phyloP scores from a whole-genome alignment of 2,797 vertebrate species.

The Lutjanus argentimaculatus region DNA sequence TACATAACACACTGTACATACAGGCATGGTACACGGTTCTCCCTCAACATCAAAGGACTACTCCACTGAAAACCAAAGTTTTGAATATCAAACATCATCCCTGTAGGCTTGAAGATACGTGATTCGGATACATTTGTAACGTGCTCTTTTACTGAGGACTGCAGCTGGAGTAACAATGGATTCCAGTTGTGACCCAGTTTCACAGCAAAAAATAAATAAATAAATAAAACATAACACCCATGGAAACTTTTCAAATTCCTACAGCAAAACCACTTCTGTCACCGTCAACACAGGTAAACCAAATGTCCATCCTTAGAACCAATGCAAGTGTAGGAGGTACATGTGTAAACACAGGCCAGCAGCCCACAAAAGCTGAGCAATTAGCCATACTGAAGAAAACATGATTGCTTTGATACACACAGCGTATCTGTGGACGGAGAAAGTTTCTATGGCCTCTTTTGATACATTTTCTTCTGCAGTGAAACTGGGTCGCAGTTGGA shows the following conservation, averaged over 20 bases:
- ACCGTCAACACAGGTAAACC: not conserved
- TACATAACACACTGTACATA: constrained; percentile 30
- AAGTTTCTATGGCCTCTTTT: constrained; percentile 13
- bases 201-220: not conserved
- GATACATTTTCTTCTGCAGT: constrained; percentile 18
- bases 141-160: constrained; percentile 37
- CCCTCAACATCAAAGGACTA: constrained; percentile 33
- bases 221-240: not conserved
- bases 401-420: not conserved
- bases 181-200: constrained; percentile 64
- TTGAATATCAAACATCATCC: constrained; percentile 49
- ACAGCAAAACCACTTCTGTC: constrained; percentile 19
- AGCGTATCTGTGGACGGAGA: constrained; percentile 12
- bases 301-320: constrained; percentile 24
- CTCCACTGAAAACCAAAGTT: constrained; percentile 36
- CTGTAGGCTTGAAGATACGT: constrained; percentile 27
- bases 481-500: constrained; percentile 46
- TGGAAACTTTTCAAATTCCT: constrained; percentile 18
- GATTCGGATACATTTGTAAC: constrained; percentile 45
- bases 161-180: constrained; percentile 38
- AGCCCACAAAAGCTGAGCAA: not conserved
- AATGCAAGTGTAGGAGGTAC: not conserved
- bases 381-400: not conserved
- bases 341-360: not conserved
- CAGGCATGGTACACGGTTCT: constrained; percentile 15